Base-by-base conservation (phyloP, 1,140 invertebrate genomes). In the Drosophila rufa region DNA sequence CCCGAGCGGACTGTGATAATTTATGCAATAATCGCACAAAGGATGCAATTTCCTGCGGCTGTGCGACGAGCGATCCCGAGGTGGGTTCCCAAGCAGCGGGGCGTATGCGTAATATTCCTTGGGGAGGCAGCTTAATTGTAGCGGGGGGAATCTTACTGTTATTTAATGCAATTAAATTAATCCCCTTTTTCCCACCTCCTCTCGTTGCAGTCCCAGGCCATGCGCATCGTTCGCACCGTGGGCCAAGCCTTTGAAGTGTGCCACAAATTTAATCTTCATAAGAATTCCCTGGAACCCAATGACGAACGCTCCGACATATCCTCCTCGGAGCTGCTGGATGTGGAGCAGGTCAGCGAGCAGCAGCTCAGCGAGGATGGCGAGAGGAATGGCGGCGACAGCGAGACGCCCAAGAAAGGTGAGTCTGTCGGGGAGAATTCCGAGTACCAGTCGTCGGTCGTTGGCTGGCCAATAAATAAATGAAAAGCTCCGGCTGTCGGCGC, bases 171-270 rank as follows among this genome's bases (percentile, higher is more conserved):
- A 61, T 61, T 55, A 71, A 38, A 60, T 68, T 50, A 80, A 80
- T 56, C 48, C 46, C 56, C n/a, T 17, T 64, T 64, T 64, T 40
- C 55, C 7, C 15, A 3, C 11, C 27, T 22, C 14, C 14, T 50
- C n/a, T 80, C 80, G 71, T 94, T 95, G 47, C 95, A 99, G 98
- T 98, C 96, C 93, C 98, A 99, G 94, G 99, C 99, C 5, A 98
- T 99, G 97, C 95, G 97, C 85, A 97, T 99, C 79, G 99, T 99
- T 43, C 95, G 98, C 85, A 99, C 98, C 1, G 98, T 99, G 73
- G 98, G 99, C 38, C 98, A 99, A 94, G 99, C 99, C 19, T 99
- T 99, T 94, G 99, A 99, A 94, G 98, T 99, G 91, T 99, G 98
- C 94, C 98, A 99, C 95, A 99, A 99, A 94, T 95, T 97, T 93